These are phyloP conservation scores for Malacoctenus gilli DNA, from an alignment of 2,797 vertebrate genomes.

Conservation along the genomic window DNA sequence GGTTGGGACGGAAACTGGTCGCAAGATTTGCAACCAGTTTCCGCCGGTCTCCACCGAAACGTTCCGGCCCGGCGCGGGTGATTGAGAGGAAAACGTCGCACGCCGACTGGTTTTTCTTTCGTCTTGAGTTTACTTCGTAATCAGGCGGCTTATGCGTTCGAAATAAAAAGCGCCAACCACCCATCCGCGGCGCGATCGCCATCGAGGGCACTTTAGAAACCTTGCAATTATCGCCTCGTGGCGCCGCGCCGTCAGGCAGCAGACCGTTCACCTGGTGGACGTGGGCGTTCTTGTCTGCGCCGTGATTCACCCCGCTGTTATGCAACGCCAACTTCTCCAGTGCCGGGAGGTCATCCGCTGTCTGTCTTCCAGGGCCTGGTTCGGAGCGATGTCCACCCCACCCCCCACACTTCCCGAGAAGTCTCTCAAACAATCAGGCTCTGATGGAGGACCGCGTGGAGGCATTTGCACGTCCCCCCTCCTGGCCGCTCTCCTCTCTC, in stretches of 20 bases:
- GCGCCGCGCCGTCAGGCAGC: not conserved
- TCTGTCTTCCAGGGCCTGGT: not conserved
- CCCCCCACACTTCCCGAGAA: conserved; percentile 12
- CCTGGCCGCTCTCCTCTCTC: not conserved
- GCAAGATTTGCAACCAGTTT: too few relatives aligned
- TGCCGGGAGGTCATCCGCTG: not conserved
- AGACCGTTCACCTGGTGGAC: not conserved
- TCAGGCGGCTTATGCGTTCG: not conserved
- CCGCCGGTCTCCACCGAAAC: too few relatives aligned
- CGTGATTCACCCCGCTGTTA: conserved; percentile 20
- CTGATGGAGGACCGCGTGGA: not conserved
- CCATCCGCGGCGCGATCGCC: not conserved
- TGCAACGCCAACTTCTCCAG: conserved; percentile 3
- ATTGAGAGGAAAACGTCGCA: too few relatives aligned
- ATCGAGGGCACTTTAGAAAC: not conserved
- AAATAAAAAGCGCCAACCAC: not conserved
- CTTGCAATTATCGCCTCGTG: not conserved
- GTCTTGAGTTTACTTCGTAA: too few relatives aligned
- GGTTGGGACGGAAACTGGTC: too few relatives aligned
- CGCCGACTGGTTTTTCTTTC: too few relatives aligned
- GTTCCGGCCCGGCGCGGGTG: too few relatives aligned
- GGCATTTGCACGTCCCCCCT: not conserved
- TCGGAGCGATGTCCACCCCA: not conserved
- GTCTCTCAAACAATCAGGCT: not conserved
- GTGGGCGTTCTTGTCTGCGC: conserved; percentile 10